These are phyloP conservation scores for Noctua pronuba DNA, from an alignment of 2,888 invertebrate genomes.

Conservation along the genomic window DNA sequence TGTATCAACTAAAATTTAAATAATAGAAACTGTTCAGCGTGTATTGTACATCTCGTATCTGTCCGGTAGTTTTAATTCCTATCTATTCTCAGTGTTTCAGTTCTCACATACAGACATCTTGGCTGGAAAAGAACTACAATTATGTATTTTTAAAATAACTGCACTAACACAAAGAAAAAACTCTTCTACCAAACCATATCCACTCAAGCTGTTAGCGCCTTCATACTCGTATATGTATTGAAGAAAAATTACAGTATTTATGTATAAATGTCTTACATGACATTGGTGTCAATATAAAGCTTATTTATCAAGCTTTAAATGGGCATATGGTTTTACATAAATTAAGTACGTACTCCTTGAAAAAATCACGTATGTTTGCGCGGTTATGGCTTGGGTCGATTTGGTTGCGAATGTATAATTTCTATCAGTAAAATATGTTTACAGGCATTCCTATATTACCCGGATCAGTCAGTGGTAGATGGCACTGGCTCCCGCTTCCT, in stretches of 20 bases:
- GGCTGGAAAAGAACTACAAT: neutral
- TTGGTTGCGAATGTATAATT: neutral
- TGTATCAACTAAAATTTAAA: neutral
- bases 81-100: neutral
- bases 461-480: conserved; percentile 79
- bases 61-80: neutral
- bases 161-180: neutral
- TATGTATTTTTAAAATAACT: neutral
- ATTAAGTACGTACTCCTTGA: neutral
- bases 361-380: neutral
- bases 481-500: conserved; percentile 75
- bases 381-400: neutral
- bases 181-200: neutral
- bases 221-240: neutral
- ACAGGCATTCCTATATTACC: conserved; percentile 85
- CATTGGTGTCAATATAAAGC: neutral
- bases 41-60: neutral
- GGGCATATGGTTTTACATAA: neutral
- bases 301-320: neutral
- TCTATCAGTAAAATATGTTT: conserved; percentile 22
- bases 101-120: neutral
- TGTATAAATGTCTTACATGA: neutral
- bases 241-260: neutral
- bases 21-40: neutral
- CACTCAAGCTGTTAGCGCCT: neutral